Conservation (phyloP, 35 echinoderm and acorn worm genomes). For the Heliocidaris erythrogramma region DNA sequence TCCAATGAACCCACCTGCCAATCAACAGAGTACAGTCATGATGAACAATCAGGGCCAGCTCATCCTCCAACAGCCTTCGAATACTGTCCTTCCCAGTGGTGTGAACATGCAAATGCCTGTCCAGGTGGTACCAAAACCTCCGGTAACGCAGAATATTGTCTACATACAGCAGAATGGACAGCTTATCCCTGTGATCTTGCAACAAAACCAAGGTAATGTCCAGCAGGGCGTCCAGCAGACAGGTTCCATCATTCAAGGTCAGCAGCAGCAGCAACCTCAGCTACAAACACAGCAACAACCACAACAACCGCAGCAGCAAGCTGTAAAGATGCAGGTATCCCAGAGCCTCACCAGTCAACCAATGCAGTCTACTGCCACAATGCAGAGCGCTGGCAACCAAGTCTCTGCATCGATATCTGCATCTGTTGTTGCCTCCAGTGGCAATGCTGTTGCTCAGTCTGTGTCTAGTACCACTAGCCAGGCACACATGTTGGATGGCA, state of each 20-base stretch:
- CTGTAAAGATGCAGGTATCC: not conserved
- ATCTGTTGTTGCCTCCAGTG: not conserved
- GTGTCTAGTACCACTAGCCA: not conserved
- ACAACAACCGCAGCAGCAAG: constrained; percentile 29
- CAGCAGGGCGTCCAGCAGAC: constrained; percentile 46
- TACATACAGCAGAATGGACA: constrained; percentile 97
- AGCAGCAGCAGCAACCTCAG: constrained; percentile 33
- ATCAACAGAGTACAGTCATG: constrained; percentile 44
- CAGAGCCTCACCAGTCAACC: constrained; percentile 44
- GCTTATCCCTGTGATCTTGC: constrained; percentile 84
- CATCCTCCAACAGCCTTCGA: constrained; percentile 54
- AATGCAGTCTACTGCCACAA: constrained; percentile 30
- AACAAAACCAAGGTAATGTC: constrained; percentile 52
- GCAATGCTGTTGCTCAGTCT: not conserved
- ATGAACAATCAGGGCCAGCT: constrained; percentile 59
- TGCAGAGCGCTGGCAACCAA: constrained; percentile 5
- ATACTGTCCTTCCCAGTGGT: not conserved
- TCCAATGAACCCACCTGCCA: constrained; percentile 45
- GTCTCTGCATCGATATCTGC: not conserved
- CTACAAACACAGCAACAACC: constrained; percentile 44
- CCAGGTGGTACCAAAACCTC: constrained; percentile 67
- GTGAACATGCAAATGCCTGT: constrained; percentile 72
- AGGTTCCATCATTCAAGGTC: constrained; percentile 48
- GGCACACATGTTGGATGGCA: not conserved
- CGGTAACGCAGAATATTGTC: constrained; percentile 74